Base-by-base conservation (phyloP, 2,797 vertebrate genomes). In the Sarcophilus harrisii region DNA sequence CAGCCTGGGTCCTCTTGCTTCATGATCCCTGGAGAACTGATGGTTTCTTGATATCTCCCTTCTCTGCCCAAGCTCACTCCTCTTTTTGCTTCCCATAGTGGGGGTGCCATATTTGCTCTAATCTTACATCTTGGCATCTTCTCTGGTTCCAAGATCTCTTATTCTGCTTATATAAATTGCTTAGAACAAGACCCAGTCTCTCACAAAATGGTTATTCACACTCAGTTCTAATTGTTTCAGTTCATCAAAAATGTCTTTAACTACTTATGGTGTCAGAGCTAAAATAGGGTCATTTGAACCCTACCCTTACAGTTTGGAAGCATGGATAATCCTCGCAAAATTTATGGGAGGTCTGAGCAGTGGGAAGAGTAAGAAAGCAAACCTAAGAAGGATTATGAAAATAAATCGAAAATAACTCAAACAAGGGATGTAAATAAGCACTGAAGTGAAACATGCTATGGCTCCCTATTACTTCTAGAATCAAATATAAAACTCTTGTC, bases 361-460 rank as follows among this genome's bases (percentile, higher is more conserved):
- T 21, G n/a, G n/a, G n/a, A 81, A 81, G n/a, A 81, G 12, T 16
- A 32, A n/a, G 57, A 90, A 24, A 87, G 90, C 18, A 87, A 94
- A 73, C 90, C 45, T 13, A 1, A 21, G 54, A 57, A 52, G 96
- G 6, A 18, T 62, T 32, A 12, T 4, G 91, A 91, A 58, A 4
- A 10, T 58, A 57, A 92, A 81, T 55, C 14, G 87, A 21, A 58
- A 81, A 59, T 91, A 92, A 3, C 73, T 92, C 8, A 28, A 73
- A 92, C 54, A 59, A 32, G 12, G 29, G 92, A 90, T 92, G 94
- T 92, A 93, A 92, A 54, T 49, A 91, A 89, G 59, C 52, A 21
- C 49, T 62, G 21, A 89, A 52, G 52, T 90, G 57, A 94, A 92
- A 45, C 55, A 38, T 27, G n/a, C 12, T 59, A 60, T 52, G 14